Evolutionary conservation across 2,888 invertebrate genomes (phyloP).

Genomic region (Diadegma fenestrale): DNA sequence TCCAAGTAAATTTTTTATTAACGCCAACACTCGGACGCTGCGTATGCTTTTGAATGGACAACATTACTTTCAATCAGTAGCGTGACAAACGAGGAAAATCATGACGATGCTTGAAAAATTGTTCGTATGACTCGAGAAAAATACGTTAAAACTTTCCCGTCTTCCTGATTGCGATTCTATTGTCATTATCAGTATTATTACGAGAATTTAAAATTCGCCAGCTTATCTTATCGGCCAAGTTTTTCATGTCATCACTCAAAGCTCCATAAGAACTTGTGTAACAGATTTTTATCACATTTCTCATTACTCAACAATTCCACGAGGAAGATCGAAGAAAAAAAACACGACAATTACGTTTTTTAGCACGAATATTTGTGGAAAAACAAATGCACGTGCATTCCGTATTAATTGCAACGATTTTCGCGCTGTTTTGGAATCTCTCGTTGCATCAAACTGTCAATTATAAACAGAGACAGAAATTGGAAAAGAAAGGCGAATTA

Average conservation of each 20-base stretch:
- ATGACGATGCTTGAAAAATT: conserved; percentile 35
- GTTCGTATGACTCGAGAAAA: conserved; percentile 33
- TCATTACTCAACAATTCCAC: background rate
- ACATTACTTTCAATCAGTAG: conserved; percentile 56
- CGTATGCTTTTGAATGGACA: background rate
- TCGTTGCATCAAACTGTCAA: background rate
- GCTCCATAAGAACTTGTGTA: background rate
- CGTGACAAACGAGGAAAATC: conserved; percentile 60
- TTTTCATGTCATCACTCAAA: background rate
- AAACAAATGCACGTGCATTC: background rate
- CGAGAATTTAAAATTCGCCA: background rate
- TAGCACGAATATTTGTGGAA: background rate
- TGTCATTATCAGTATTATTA: background rate
- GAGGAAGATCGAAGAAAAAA: background rate
- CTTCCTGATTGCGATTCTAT: background rate
- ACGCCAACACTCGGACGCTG: background rate
- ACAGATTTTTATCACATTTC: background rate
- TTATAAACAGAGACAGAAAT: background rate
- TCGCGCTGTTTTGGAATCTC: background rate
- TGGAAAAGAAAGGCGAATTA: background rate
- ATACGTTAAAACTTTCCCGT: background rate
- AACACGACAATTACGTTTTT: background rate
- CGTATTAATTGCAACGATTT: background rate
- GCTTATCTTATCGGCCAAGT: background rate
- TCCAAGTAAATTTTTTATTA: background rate